Evolutionary conservation across 2,113 vertebrate species (phyloP).

Genomic region (Laticauda colubrina): DNA sequence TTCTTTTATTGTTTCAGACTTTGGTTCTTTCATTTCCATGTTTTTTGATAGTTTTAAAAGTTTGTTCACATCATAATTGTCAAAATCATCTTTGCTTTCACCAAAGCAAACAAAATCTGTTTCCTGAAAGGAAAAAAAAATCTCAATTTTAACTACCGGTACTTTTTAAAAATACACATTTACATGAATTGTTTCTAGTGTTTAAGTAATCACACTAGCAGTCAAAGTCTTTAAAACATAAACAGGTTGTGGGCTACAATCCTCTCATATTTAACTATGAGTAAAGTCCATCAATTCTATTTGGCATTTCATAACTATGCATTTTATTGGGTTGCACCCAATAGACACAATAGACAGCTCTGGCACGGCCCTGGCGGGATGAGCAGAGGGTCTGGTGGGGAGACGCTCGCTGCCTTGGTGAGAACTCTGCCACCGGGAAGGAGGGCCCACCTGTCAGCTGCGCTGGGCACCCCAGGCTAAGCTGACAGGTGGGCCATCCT

Average conservation of each 20-base stretch:
- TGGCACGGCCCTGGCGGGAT: too few relatives aligned
- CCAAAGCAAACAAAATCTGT: constrained; percentile 97
- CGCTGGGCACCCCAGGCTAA: too few relatives aligned
- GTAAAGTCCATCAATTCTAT: neutral
- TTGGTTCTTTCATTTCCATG: neutral
- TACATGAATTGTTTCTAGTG: neutral
- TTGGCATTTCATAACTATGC: neutral
- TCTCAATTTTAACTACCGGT: neutral
- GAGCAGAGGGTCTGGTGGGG: too few relatives aligned
- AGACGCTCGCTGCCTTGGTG: too few relatives aligned
- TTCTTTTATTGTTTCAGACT: constrained; percentile 20
- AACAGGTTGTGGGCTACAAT: neutral
- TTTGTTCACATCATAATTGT: constrained; percentile 82
- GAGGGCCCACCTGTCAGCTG: too few relatives aligned
- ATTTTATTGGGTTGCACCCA: neutral
- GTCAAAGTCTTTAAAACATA: neutral
- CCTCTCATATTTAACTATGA: neutral
- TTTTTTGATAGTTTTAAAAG: constrained; percentile 72
- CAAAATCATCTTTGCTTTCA: constrained; percentile 83
- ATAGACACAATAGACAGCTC: too few relatives aligned
- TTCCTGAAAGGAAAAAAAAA: constrained; percentile 75
- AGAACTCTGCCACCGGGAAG: too few relatives aligned
- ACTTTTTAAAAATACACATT: neutral
- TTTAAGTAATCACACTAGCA: neutral
- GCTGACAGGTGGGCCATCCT: too few relatives aligned